Base-by-base conservation (phyloP, 1,140 invertebrate genomes). In the Scaptomyza graminum region DNA sequence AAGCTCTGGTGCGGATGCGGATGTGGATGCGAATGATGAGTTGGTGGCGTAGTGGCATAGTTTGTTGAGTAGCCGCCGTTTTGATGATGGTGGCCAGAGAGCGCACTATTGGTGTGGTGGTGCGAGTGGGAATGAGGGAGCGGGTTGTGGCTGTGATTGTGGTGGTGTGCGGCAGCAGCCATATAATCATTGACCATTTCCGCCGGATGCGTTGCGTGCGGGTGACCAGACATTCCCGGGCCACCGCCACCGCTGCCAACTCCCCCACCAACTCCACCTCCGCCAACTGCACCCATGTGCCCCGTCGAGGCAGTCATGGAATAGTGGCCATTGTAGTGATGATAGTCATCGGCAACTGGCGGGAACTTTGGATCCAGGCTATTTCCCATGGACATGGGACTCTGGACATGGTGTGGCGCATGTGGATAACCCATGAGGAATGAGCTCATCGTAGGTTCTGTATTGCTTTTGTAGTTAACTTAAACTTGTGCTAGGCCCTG, bases 401-500 rank as follows among this genome's bases (percentile, higher is more conserved):
- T 91, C 68, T 92, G 91, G 62, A 92, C 89, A 51, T 93, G 93
- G 65, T 93, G 93, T 39, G 90, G 90, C 37, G 90, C 90, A 74
- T 93, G 92, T 65, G 93, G 89, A 64, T 92, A 92, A 64, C 91
- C 91, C 91, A 92, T 92, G 80, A 92, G 80, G 65, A 92, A 92
- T 77, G 91, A 92, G 87, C 91, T 92, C 91, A 92, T 92, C 47
- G 69, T 69, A 47, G 28, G 41, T 63, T 39, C 31, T 60, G 18
- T 41, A 39, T 67, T 72, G 47, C 18, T 49, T 12, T 34, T 9
- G 31, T 41, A 39, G 31, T 43, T 60, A 44, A 31, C 7, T 61
- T 31, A 41, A 67, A 72, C 69, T 72, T 47, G 54, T 34, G 63
- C 69, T 67, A 67, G 54, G 47, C 68, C 59, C 68, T 54, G 22